Conservation (phyloP, 2,113 vertebrate genomes). For the Myiozetetes cayanensis region DNA sequence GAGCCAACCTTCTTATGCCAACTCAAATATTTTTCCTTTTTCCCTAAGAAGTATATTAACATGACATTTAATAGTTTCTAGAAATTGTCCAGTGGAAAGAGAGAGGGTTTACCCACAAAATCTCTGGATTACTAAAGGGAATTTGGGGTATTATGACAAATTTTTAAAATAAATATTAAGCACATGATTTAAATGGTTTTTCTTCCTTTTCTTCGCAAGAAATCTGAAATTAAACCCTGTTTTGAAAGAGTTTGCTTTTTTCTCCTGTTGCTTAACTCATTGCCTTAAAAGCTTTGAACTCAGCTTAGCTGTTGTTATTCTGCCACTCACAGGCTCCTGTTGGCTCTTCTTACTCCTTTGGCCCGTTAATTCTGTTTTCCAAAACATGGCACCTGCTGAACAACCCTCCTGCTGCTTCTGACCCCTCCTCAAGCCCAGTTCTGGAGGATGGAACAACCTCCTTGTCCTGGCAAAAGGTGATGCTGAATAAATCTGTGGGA, state of each 20-base stretch:
- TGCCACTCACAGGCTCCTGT: neutral
- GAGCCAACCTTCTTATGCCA: neutral
- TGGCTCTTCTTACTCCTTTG: neutral
- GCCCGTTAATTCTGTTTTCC: neutral
- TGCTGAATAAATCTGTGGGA: neutral
- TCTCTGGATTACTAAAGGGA: constrained; percentile 1
- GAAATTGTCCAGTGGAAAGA: neutral
- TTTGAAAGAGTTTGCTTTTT: constrained; percentile 12
- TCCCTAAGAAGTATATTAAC: neutral
- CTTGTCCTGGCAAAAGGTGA: neutral
- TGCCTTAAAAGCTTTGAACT: constrained; percentile 46
- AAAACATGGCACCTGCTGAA: neutral
- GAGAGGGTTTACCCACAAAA: neutral
- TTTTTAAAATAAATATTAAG: constrained; percentile 35
- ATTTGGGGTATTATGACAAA: neutral
- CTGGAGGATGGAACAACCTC: neutral
- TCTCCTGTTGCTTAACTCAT: constrained; percentile 1
- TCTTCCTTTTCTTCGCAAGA: constrained; percentile 30
- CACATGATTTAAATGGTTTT: constrained; percentile 19
- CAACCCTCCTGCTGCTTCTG: neutral
- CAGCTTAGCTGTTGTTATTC: neutral
- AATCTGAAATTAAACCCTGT: constrained; percentile 19
- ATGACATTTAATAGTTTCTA: constrained; percentile 34
- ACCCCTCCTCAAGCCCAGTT: neutral
- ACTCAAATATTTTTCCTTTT: constrained; percentile 14